These are phyloP conservation scores for Liasis olivaceus DNA, from an alignment of 2,797 vertebrate species.

Conservation along the genomic window DNA sequence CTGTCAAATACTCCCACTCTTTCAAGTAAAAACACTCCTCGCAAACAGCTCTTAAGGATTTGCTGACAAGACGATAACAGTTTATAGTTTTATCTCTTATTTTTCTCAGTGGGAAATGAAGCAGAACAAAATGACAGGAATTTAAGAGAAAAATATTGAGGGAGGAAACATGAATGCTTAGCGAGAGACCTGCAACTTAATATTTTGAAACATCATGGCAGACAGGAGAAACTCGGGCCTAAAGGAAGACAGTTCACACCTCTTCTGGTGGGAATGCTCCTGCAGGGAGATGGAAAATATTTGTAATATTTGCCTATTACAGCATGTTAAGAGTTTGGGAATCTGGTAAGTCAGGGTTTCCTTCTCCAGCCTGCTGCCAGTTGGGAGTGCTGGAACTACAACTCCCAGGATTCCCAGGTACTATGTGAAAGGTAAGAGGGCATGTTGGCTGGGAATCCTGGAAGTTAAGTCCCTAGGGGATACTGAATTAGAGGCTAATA, in stretches of 20 bases:
- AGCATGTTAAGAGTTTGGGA: neutral
- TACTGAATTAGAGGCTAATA: neutral
- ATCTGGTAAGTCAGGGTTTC: neutral
- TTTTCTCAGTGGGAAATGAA: neutral
- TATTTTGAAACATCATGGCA: neutral
- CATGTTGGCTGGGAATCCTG: neutral
- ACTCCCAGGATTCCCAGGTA: neutral
- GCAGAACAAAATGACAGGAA: neutral
- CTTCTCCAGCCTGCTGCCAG: neutral
- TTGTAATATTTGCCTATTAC: neutral
- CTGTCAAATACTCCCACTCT: neutral
- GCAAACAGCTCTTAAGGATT: accelerated
- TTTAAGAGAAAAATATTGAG: too few species aligned
- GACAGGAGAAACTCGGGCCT: too few species aligned
- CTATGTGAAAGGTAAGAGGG: neutral
- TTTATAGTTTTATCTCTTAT: neutral
- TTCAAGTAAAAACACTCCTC: neutral
- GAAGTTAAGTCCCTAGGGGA: neutral
- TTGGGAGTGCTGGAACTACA: neutral
- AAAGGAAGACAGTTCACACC: neutral
- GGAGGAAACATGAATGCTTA: neutral
- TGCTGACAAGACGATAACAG: neutral
- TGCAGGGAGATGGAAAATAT: neutral
- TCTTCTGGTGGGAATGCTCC: neutral
- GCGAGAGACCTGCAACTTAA: neutral